Conservation (phyloP, 2,113 vertebrate genomes). For the Potamarius usumacintae region DNA sequence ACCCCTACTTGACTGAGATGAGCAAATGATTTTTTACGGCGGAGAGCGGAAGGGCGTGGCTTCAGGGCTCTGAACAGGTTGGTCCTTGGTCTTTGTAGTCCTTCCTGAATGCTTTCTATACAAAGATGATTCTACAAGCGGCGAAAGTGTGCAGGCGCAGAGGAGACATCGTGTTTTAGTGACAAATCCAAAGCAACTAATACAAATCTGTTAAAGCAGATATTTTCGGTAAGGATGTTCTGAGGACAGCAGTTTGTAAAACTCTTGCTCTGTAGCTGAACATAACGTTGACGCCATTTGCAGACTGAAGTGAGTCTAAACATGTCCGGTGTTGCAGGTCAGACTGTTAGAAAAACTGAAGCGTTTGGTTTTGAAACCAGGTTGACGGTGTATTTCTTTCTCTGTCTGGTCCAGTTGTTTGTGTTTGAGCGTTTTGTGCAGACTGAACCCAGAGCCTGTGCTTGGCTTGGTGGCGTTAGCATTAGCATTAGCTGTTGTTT, state of each 20-base stretch:
- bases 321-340: conserved; percentile 22
- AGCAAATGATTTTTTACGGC: neutral
- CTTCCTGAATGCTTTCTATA: neutral
- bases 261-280: conserved; percentile 25
- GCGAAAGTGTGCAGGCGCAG: conserved; percentile 26
- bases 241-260: conserved; percentile 43
- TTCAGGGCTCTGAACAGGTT: neutral
- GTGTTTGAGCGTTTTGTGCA: neutral
- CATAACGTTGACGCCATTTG: conserved; percentile 37
- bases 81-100: neutral
- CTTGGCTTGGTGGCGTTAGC: no score
- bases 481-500: neutral
- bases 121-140: conserved; percentile 13
- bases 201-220: conserved; percentile 62
- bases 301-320: neutral
- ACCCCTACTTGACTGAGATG: neutral
- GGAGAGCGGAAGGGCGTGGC: neutral
- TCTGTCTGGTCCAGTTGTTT: neutral
- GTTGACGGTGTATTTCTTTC: neutral
- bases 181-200: conserved; percentile 22
- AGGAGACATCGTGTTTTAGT: conserved; percentile 47
- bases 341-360: neutral
- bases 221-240: conserved; percentile 66
- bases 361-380: neutral
- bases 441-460: neutral